phyloP scores from a whole-genome alignment of 2,797 vertebrate species.

The Bufotes viridis region DNA sequence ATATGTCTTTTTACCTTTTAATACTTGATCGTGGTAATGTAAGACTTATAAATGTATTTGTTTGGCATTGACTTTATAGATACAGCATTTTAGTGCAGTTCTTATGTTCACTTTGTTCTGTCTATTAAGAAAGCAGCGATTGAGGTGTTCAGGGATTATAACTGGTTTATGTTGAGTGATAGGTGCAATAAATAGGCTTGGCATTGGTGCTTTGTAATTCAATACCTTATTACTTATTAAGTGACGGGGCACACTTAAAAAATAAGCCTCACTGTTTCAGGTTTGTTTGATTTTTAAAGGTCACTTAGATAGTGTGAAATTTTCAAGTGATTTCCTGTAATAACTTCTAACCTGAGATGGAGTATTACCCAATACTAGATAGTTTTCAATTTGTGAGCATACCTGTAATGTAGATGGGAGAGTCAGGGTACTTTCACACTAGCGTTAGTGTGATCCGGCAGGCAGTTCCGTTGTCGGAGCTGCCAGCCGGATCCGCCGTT shows the following conservation, averaged over 20 bases:
- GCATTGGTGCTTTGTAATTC: neutral
- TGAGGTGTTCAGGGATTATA: neutral
- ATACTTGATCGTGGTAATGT: no score
- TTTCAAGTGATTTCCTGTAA: neutral
- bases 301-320: neutral
- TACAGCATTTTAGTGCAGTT: neutral
- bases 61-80: neutral
- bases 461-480: no score
- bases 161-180: neutral
- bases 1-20: no score
- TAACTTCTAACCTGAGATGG: neutral
- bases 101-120: neutral
- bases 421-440: no score
- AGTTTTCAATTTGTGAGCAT: neutral
- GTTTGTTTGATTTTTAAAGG: constrained; percentile 18
- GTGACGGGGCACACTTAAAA: neutral
- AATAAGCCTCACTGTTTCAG: neutral
- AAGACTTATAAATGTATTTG: neutral
- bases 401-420: no score
- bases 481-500: no score
- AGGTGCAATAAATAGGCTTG: neutral
- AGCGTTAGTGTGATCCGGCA: no score
- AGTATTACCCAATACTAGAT: neutral
- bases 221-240: neutral
- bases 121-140: neutral